These are phyloP conservation scores for Nilaparvata lugens DNA, from an alignment of 1,140 invertebrate genomes.

Conservation along the genomic window DNA sequence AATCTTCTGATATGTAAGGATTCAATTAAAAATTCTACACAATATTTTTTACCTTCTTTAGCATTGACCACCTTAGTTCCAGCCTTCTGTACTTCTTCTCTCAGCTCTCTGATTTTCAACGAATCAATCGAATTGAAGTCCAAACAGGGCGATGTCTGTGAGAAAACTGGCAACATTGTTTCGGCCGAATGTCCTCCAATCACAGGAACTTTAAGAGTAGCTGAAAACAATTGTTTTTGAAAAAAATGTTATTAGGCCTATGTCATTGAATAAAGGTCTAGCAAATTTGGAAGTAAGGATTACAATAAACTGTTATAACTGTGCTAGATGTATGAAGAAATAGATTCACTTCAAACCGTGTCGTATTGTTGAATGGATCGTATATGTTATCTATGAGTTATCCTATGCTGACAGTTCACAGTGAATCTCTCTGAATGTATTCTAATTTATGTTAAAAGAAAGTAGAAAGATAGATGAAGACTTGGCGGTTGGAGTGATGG, in stretches of 20 bases:
- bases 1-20: no score
- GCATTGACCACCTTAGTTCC: constrained; percentile 89
- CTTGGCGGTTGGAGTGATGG: no score
- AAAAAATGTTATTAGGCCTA: not conserved
- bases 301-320: not conserved
- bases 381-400: no score
- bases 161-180: constrained; percentile 94
- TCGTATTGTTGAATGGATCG: no score
- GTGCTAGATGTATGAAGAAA: no score
- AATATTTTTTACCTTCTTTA: constrained; percentile 56
- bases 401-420: no score
- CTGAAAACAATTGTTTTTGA: not conserved
- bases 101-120: constrained; percentile 54
- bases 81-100: constrained; percentile 39
- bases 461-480: no score
- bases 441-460: no score
- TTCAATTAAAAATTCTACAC: no score
- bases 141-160: constrained; percentile 78
- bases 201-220: constrained; percentile 73
- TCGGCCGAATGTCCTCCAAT: constrained; percentile 98
- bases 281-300: not conserved
- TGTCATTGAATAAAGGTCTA: not conserved
- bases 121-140: constrained; percentile 62
- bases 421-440: no score
- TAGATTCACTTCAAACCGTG: no score